Evolutionary conservation across 2,888 invertebrate genomes (phyloP).

Genomic region (Rhyacophila evoluta): DNA sequence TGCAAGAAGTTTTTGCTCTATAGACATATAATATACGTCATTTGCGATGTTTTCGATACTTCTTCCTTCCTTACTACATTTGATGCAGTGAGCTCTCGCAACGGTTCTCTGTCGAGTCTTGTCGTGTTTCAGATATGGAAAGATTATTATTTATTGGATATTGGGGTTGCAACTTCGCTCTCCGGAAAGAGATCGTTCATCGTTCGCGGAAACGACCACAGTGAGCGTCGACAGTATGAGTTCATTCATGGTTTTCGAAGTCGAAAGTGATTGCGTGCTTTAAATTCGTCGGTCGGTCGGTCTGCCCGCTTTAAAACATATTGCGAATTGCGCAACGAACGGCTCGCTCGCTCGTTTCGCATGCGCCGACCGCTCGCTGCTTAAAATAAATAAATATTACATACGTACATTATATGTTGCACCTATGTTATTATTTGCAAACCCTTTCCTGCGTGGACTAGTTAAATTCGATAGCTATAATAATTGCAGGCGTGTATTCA

Average conservation of each 20-base stretch:
- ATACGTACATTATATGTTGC: too few relatives aligned
- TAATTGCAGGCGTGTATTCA: background rate
- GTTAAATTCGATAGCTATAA: background rate
- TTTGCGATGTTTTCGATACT: too few relatives aligned
- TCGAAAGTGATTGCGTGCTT: background rate
- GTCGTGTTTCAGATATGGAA: too few relatives aligned
- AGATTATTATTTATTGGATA: too few relatives aligned
- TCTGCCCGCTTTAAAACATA: background rate
- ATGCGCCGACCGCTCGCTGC: background rate
- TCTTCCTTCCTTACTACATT: too few relatives aligned
- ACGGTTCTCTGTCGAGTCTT: too few relatives aligned
- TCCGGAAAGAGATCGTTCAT: too few relatives aligned
- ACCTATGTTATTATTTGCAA: background rate
- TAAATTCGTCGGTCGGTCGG: background rate
- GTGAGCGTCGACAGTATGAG: background rate
- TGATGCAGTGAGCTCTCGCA: too few relatives aligned
- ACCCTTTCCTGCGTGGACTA: background rate
- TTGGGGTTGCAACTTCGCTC: too few relatives aligned
- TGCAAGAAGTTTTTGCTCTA: too few relatives aligned
- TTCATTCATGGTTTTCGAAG: slow-evolving; percentile 14
- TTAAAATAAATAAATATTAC: background rate
- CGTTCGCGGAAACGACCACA: background rate
- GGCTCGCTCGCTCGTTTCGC: background rate
- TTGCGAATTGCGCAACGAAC: background rate
- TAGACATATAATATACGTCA: too few relatives aligned